These are phyloP conservation scores for Lomographa bimaculata DNA, from an alignment of 2,888 invertebrate genomes.

Conservation along the genomic window DNA sequence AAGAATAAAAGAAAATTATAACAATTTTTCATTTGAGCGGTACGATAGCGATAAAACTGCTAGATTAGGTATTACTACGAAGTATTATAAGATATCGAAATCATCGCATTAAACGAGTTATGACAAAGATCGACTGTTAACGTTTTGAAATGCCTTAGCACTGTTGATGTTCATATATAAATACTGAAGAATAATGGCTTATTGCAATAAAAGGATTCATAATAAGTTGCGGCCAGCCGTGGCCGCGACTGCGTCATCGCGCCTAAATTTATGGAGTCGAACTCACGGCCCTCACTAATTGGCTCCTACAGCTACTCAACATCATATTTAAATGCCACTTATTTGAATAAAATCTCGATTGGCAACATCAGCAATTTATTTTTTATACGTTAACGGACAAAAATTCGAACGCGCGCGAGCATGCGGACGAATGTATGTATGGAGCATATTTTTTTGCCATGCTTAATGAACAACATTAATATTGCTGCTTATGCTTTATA, in stretches of 20 bases:
- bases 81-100: constrained; percentile 13
- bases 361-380: constrained; percentile 36
- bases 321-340: constrained; percentile 40
- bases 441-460: constrained; percentile 40
- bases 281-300: constrained; percentile 49
- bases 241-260: constrained; percentile 46
- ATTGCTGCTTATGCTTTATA: constrained; percentile 25
- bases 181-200: constrained; percentile 32
- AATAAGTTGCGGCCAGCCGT: constrained; percentile 42
- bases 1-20: constrained; percentile 28
- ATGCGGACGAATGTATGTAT: constrained; percentile 31
- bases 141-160: constrained; percentile 12
- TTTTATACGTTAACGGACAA: constrained; percentile 28
- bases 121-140: constrained; percentile 10
- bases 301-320: constrained; percentile 40
- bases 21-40: constrained; percentile 24
- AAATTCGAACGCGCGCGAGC: constrained; percentile 26
- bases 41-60: constrained; percentile 28
- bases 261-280: constrained; percentile 53
- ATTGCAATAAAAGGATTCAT: constrained; percentile 35
- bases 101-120: constrained; percentile 15
- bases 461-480: too few species aligned
- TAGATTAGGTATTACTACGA: too few species aligned
- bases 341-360: constrained; percentile 50
- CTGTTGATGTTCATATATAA: constrained; percentile 26